These are phyloP conservation scores for Epicampocera succincta DNA, from an alignment of 2,888 invertebrate genomes.

Conservation along the genomic window DNA sequence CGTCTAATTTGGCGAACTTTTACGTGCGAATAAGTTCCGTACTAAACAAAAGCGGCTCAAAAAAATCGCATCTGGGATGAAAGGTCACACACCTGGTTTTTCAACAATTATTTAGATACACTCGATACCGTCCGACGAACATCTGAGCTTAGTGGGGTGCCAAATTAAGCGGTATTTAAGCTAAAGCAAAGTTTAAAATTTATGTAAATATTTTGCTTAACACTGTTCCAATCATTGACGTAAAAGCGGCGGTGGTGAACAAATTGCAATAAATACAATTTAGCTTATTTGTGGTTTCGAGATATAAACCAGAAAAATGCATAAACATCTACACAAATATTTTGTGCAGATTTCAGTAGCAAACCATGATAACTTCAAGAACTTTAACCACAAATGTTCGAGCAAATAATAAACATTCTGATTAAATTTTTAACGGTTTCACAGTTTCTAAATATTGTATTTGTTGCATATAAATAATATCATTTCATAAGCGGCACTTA, in stretches of 20 bases:
- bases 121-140: no score
- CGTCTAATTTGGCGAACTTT: no score
- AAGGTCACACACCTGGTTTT: no score
- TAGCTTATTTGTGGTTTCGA: slow-evolving; percentile 47
- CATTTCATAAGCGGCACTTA: not conserved
- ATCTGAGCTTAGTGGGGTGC: no score
- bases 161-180: no score
- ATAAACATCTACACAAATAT: slow-evolving; percentile 10
- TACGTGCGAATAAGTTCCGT: no score
- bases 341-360: slow-evolving; percentile 31
- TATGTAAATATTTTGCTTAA: not conserved
- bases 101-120: no score
- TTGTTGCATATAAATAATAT: not conserved
- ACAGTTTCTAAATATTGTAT: slow-evolving; percentile 28
- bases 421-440: slow-evolving; percentile 42
- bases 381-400: slow-evolving; percentile 48
- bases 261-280: slow-evolving; percentile 8
- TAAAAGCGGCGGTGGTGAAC: not conserved
- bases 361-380: slow-evolving; percentile 40
- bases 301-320: slow-evolving; percentile 14
- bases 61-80: no score
- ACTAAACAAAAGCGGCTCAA: no score
- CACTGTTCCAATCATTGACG: not conserved
- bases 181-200: no score
- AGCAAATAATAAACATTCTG: slow-evolving; percentile 7